Conservation (phyloP, 2,888 invertebrate genomes). For the Ctenicera cuprea region DNA sequence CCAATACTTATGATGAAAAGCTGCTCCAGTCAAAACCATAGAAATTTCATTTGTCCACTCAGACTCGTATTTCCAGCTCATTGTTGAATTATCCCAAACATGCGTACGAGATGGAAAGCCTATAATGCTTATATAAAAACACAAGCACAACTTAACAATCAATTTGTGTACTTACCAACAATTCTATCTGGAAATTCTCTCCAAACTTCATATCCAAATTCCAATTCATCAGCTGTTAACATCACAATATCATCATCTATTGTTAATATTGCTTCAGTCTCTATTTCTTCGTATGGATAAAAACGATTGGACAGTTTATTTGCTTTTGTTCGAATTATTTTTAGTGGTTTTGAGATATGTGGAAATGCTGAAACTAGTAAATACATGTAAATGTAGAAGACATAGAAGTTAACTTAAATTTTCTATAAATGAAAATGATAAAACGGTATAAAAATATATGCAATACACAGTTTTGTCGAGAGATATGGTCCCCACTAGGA, state of each 20-base stretch:
- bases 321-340: conserved; percentile 91
- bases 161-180: conserved; percentile 73
- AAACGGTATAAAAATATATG: no score
- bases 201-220: conserved; percentile 97
- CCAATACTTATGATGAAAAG: conserved; percentile 98
- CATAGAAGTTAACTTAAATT: no score
- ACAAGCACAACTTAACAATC: neutral
- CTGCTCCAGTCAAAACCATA: conserved; percentile 97
- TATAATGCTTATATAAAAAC: conserved; percentile 51
- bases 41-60: conserved; percentile 98
- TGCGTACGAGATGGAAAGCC: conserved; percentile 97
- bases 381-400: neutral
- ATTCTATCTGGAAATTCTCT: conserved; percentile 96
- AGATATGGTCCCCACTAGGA: no score
- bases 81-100: conserved; percentile 92
- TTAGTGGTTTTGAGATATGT: conserved; percentile 89
- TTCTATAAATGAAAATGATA: no score
- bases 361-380: conserved; percentile 89
- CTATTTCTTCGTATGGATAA: conserved; percentile 96
- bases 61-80: conserved; percentile 94
- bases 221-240: conserved; percentile 96
- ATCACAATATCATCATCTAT: conserved; percentile 97
- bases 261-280: conserved; percentile 96
- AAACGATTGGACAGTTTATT: conserved; percentile 97
- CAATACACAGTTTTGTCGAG: no score